phyloP scores from a whole-genome alignment of 2,888 invertebrate genomes.

The Netelia virgata region DNA sequence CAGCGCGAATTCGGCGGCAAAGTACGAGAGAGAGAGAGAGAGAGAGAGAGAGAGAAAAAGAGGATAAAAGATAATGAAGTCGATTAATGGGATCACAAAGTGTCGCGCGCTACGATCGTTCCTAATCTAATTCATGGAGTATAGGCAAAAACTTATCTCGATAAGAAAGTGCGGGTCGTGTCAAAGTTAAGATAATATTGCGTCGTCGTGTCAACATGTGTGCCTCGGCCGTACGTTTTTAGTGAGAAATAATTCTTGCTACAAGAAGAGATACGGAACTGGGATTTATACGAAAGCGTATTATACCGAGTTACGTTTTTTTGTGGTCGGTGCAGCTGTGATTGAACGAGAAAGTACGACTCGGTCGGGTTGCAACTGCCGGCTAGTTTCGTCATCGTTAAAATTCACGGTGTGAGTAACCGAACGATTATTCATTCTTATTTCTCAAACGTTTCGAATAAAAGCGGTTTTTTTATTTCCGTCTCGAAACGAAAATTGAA shows the following conservation, averaged over 20 bases:
- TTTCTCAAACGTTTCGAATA: no score
- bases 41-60: neutral
- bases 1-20: neutral
- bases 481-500: no score
- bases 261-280: neutral
- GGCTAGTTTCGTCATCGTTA: constrained; percentile 4
- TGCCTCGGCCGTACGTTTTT: no score
- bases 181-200: no score
- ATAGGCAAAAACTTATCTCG: no score
- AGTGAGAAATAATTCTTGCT: neutral
- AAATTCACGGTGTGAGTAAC: constrained; percentile 45
- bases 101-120: no score
- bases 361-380: neutral
- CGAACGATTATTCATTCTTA: constrained; percentile 15
- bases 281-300: neutral
- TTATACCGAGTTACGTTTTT: constrained; percentile 6
- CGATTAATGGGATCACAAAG: no score
- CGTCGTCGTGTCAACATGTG: no score
- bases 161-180: no score
- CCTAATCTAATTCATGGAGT: no score
- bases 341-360: neutral
- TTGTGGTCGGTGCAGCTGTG: constrained; percentile 43
- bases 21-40: neutral
- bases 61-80: no score
- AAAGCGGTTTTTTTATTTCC: no score